phyloP scores from a whole-genome alignment of 64 coral and sea anemone species.

The Catalaphyllia jardinei region DNA sequence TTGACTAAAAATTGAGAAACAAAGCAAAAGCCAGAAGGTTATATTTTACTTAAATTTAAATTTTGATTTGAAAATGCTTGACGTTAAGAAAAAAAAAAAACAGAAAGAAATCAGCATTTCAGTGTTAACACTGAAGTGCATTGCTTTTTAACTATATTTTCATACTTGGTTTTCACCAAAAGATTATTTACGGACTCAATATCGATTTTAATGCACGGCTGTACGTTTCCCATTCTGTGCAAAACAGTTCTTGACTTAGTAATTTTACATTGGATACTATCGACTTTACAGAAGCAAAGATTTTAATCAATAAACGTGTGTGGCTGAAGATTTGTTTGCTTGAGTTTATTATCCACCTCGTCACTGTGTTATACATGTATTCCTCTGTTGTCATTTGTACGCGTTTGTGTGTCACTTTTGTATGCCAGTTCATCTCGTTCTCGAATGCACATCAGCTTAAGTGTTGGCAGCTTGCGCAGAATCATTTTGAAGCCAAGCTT shows the following conservation, averaged over 20 bases:
- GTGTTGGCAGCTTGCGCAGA: too few species aligned
- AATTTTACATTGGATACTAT: background rate
- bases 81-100: too few species aligned
- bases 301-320: constrained; percentile 8
- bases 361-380: background rate
- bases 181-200: too few species aligned
- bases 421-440: background rate
- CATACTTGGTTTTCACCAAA: too few species aligned
- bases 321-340: background rate
- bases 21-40: background rate
- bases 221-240: background rate
- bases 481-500: too few species aligned
- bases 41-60: too few species aligned
- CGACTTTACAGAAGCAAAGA: background rate
- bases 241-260: background rate
- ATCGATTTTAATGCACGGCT: background rate
- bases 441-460: too few species aligned
- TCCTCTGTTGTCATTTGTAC: background rate
- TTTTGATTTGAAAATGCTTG: too few species aligned
- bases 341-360: constrained; percentile 36
- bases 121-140: too few species aligned
- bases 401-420: background rate
- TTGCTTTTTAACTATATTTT: too few species aligned
- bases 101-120: too few species aligned
- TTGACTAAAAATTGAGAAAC: too few species aligned